Conservation (phyloP, 2,888 invertebrate species). For the Lasioglossum leucozonium region DNA sequence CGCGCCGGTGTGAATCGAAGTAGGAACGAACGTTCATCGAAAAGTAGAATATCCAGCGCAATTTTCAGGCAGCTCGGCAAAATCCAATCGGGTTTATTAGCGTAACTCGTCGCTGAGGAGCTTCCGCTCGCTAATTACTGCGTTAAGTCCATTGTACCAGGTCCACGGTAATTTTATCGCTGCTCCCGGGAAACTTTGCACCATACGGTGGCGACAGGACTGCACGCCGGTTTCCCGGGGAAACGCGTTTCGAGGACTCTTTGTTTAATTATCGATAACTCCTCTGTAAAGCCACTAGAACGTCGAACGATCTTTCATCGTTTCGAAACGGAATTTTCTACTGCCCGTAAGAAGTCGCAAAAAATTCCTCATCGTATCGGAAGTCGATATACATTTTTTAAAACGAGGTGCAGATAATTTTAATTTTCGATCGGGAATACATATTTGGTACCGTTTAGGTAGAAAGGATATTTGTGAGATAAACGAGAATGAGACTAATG, state of each 20-base stretch:
- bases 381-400: not conserved
- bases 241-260: not conserved
- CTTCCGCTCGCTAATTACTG: conserved; percentile 31
- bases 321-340: not conserved
- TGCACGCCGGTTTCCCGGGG: not conserved
- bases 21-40: not conserved
- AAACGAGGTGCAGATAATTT: not conserved
- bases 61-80: conserved; percentile 1
- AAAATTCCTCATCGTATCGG: not conserved
- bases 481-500: too few relatives aligned
- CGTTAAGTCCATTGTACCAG: conserved; percentile 33
- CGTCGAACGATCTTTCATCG: not conserved
- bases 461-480: too few relatives aligned
- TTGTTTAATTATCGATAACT: conserved; percentile 5
- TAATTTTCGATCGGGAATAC: too few relatives aligned
- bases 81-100: conserved; percentile 48
- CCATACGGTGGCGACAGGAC: not conserved
- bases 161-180: conserved; percentile 22
- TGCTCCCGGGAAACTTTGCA: not conserved
- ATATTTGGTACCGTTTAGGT: too few relatives aligned
- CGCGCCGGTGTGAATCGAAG: not conserved
- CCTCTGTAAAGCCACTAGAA: not conserved
- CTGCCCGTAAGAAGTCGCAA: not conserved
- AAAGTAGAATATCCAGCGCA: conserved; percentile 22
- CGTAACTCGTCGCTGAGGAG: conserved; percentile 11